Evolutionary conservation across 2,113 vertebrate species (phyloP).

Genomic region (Acinonyx jubatus): DNA sequence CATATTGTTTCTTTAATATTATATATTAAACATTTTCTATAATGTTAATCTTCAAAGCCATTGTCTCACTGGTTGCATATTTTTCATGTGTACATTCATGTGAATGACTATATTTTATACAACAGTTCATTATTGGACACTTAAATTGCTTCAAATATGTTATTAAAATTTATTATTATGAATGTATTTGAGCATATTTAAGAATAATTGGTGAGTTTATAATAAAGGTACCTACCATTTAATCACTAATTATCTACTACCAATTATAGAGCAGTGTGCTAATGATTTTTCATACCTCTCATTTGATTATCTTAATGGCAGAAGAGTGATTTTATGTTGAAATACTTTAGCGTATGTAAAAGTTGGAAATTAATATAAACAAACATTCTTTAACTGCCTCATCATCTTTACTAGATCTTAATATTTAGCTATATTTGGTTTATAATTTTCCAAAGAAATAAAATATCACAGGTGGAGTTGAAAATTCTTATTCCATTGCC

Average conservation of each 20-base stretch:
- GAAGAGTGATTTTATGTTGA: background rate
- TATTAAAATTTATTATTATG: conserved; percentile 23
- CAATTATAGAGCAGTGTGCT: background rate
- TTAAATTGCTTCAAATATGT: conserved; percentile 16
- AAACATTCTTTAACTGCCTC: background rate
- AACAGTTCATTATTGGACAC: background rate
- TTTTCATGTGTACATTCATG: background rate
- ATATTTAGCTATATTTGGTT: background rate
- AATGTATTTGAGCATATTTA: background rate
- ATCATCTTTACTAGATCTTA: background rate
- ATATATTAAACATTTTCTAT: background rate
- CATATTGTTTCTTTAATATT: background rate
- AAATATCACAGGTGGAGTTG: background rate
- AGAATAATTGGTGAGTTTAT: background rate
- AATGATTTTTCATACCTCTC: conserved; percentile 40
- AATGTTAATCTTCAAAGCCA: conserved; percentile 4
- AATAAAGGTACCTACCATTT: background rate
- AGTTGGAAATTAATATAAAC: background rate
- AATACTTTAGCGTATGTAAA: background rate
- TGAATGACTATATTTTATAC: background rate
- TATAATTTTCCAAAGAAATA: background rate
- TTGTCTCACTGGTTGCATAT: background rate
- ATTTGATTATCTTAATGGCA: conserved; percentile 1
- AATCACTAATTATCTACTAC: background rate
- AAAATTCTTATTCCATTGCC: background rate